These are phyloP conservation scores for Cyphomyrus discorhynchus DNA, from an alignment of 2,113 vertebrate species.

Conservation along the genomic window DNA sequence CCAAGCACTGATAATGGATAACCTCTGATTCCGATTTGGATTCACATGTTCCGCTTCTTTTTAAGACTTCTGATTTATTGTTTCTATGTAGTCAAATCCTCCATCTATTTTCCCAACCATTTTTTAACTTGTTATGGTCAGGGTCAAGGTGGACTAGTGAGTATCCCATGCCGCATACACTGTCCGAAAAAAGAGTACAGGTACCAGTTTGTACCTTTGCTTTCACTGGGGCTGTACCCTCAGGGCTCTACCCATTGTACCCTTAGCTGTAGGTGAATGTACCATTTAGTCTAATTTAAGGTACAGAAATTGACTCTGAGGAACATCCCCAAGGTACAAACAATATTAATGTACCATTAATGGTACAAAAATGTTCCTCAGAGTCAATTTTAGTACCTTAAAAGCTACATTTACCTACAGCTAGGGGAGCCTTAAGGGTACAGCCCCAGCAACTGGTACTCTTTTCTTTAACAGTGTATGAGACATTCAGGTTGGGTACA, in stretches of 20 bases:
- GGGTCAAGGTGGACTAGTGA: neutral
- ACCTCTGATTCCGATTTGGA: neutral
- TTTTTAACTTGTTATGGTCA: neutral
- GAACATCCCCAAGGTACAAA: neutral
- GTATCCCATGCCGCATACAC: neutral
- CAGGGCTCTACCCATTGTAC: too few species aligned
- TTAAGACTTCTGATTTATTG: neutral
- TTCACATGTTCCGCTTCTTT: neutral
- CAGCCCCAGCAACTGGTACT: neutral
- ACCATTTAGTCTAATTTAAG: neutral
- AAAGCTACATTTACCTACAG: too few species aligned
- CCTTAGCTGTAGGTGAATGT: too few species aligned
- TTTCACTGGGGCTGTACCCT: too few species aligned
- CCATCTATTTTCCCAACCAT: neutral
- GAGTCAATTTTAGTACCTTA: too few species aligned
- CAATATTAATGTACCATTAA: neutral
- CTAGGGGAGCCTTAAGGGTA: too few species aligned
- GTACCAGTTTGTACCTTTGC: too few species aligned
- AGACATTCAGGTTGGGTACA: too few species aligned
- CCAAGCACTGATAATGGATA: neutral
- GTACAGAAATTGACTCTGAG: neutral
- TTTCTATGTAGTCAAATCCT: neutral
- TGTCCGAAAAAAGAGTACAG: too few species aligned
- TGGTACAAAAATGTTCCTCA: neutral
- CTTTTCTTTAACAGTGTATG: neutral